Base-by-base conservation (phyloP, 1,140 invertebrate species). In the Triops cancriformis region DNA sequence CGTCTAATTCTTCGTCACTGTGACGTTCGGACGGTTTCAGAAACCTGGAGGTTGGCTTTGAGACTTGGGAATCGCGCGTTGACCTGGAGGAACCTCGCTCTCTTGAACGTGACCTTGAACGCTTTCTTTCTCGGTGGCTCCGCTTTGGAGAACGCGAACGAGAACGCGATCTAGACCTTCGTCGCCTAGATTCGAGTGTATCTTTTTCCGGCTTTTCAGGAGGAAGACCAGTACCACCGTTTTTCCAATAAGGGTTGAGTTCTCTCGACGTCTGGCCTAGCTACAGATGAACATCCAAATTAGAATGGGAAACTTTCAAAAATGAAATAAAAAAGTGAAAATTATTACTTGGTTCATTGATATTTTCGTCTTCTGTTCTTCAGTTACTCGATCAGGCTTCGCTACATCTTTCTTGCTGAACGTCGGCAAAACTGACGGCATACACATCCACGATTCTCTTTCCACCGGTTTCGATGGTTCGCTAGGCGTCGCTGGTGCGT, bases 231-330 rank as follows among this genome's bases (percentile, higher is more conserved):
- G 87, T 89, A 12, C 95, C 95, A 77, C 93, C 93, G 85, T 92
- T 87, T 87, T 94, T 95, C 94, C 94, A 97, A 84, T 95, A 94
- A 1, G 94, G 95, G 88, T 98, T 98, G 73, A 96, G 85, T 86
- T 98, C 95, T 82, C 89, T 86, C 2, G 82, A 83, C 82, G 90
- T 91, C 79, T 90, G 91, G 2, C 91, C 90, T 51, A 91, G 91
- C 88, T 94, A 78, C 72, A 78, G 64, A n/a, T n/a, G 6, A 64
- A 64, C 23, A 18, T 64, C 51, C 2, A 37, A 37, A 7, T 77
- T 14, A 10, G 1, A 26, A n/a, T n/a, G 45, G 26, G 28, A 74
- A 27, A 12, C 75, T 37, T 37, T 37, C 31, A 51, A 1, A 42
- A 75, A 76, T 26, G 64, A 11, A 74, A 73, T 11, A 31, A 37